Evolutionary conservation across 2,113 vertebrate genomes (phyloP).

Genomic region (Apaloderma vittatum): DNA sequence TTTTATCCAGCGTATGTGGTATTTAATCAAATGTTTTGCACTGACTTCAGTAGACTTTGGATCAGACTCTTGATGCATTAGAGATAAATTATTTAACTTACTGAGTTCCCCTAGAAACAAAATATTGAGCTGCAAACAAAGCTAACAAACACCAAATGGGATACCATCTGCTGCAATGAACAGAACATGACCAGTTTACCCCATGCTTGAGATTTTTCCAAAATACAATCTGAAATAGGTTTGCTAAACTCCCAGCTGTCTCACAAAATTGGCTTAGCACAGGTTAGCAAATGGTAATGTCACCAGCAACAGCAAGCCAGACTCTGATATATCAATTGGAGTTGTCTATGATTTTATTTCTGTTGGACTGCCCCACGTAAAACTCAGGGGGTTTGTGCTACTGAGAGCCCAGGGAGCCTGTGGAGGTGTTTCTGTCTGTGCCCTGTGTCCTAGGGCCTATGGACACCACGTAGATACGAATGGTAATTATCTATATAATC

Average conservation of each 20-base stretch:
- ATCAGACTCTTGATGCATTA: conserved; percentile 58
- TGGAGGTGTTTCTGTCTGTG: background rate
- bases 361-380: background rate
- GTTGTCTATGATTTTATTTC: background rate
- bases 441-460: background rate
- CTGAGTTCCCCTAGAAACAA: conserved; percentile 69
- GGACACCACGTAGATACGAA: background rate
- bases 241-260: conserved; percentile 35
- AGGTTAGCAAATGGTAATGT: conserved; percentile 35
- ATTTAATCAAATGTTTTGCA: conserved; percentile 62
- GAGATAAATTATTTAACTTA: conserved; percentile 70
- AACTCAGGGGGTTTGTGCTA: background rate
- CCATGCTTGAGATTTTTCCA: conserved; percentile 60
- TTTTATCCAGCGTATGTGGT: conserved; percentile 38
- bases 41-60: conserved; percentile 61
- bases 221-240: conserved; percentile 66
- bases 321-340: background rate
- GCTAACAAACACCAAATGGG: conserved; percentile 74
- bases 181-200: conserved; percentile 47
- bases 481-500: background rate
- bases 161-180: conserved; percentile 73
- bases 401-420: background rate
- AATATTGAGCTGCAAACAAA: conserved; percentile 69
- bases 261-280: conserved; percentile 42
- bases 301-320: background rate